Percentiles rank a stretch among this genome's conserved stretches.
Evolutionary conservation across 2,888 invertebrate genomes (phyloP).

Genomic region (Drosophila histrio): DNA sequence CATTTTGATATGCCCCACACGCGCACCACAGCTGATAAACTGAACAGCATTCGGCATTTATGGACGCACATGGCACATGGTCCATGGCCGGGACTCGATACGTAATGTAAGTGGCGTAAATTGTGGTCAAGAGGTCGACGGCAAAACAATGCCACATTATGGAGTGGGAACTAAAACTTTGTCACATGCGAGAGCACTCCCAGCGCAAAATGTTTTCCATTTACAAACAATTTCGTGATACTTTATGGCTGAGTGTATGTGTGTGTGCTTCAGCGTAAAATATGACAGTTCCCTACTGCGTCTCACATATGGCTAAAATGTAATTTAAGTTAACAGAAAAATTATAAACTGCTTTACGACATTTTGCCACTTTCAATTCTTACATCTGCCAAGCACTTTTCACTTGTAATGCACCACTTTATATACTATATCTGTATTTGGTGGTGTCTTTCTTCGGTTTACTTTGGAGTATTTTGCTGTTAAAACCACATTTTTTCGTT

Average conservation of each 20-base stretch:
- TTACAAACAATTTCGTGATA: conserved; percentile 40
- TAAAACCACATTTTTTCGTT: conserved; percentile 12
- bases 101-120: conserved; percentile 71
- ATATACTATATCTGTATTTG: conserved; percentile 2
- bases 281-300: conserved; percentile 40
- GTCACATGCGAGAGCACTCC: conserved; percentile 12
- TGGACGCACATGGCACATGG: conserved; percentile 57
- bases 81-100: conserved; percentile 26
- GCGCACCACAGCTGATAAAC: conserved; percentile 41
- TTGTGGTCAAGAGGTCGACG: conserved; percentile 70
- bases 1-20: conserved; percentile 54
- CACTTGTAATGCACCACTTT: conserved; percentile 20
- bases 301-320: conserved; percentile 35
- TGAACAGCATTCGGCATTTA: conserved; percentile 55
- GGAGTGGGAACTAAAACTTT: conserved; percentile 16
- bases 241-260: conserved; percentile 10
- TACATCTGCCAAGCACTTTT: conserved; percentile 12
- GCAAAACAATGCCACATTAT: conserved; percentile 42
- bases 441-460: conserved; percentile 23
- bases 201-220: conserved; percentile 30
- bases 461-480: conserved; percentile 6
- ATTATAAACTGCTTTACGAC: conserved; percentile 48
- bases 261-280: conserved; percentile 38
- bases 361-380: conserved; percentile 31
- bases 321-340: conserved; percentile 57